Conservation (phyloP, 2,888 invertebrate genomes). For the Cylindroiulus punctatus region DNA sequence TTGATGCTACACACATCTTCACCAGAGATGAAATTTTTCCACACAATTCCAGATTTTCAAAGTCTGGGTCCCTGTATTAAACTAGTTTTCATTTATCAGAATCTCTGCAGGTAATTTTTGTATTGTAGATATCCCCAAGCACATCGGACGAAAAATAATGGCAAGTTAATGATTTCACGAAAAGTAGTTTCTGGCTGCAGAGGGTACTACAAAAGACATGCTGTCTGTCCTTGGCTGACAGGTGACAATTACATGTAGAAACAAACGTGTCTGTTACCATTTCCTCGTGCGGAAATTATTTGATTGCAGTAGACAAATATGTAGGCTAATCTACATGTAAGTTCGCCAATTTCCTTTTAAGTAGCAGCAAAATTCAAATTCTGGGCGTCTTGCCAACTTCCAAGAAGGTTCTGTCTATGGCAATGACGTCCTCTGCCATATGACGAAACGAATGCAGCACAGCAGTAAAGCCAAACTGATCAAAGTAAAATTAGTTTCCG, state of each 20-base stretch:
- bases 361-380: not conserved
- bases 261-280: not conserved
- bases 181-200: too few relatives aligned
- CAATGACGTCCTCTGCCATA: constrained; percentile 17
- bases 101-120: too few relatives aligned
- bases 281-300: not conserved
- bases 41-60: too few relatives aligned
- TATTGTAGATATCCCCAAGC: too few relatives aligned
- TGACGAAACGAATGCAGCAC: constrained; percentile 12
- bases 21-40: too few relatives aligned
- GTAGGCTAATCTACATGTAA: not conserved
- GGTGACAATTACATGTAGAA: not conserved
- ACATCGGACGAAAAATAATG: too few relatives aligned
- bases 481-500: constrained; percentile 13
- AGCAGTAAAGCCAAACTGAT: constrained; percentile 2
- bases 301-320: not conserved
- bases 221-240: too few relatives aligned
- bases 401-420: not conserved
- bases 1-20: too few relatives aligned
- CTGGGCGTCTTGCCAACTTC: not conserved
- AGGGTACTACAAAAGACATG: too few relatives aligned
- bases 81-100: too few relatives aligned
- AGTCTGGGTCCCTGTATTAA: too few relatives aligned
- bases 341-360: not conserved
- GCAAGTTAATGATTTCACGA: too few relatives aligned